These are phyloP conservation scores for Tachysurus fulvidraco DNA, from an alignment of 2,113 vertebrate species.

Conservation along the genomic window DNA sequence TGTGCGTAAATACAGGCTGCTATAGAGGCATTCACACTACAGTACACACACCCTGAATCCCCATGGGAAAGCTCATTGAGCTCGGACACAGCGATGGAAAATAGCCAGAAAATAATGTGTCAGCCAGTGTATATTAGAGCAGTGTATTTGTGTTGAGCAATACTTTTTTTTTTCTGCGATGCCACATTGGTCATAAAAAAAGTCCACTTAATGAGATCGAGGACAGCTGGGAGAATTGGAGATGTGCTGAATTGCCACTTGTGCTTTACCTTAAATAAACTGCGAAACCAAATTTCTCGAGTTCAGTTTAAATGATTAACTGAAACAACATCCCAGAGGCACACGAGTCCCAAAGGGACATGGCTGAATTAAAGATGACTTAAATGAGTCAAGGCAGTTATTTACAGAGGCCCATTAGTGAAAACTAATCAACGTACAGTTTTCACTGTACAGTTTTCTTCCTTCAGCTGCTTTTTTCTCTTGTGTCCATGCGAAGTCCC, in stretches of 20 bases:
- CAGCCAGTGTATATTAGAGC: background rate
- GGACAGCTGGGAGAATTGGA: slow-evolving; percentile 1
- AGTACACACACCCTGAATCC: slow-evolving; percentile 29
- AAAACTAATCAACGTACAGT: slow-evolving; percentile 34
- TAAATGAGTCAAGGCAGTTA: background rate
- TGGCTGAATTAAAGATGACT: slow-evolving; percentile 8
- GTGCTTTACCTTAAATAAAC: slow-evolving; percentile 10
- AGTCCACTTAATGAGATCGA: background rate
- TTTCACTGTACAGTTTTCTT: slow-evolving; percentile 17
- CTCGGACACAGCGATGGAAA: background rate
- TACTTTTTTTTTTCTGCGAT: slow-evolving; percentile 6
- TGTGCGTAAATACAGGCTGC: slow-evolving; percentile 34
- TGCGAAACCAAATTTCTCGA: background rate
- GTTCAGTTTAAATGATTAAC: slow-evolving; percentile 14
- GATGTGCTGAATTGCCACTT: slow-evolving; percentile 11
- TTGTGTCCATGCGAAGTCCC: slow-evolving; percentile 27
- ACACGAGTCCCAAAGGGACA: background rate
- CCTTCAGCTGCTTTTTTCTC: slow-evolving; percentile 24
- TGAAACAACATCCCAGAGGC: background rate
- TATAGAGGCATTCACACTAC: slow-evolving; percentile 18
- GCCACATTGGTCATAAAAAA: slow-evolving; percentile 8
- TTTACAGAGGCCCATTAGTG: background rate
- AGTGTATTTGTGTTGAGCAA: background rate
- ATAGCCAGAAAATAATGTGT: slow-evolving; percentile 14
- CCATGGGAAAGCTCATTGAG: slow-evolving; percentile 11